Percentiles rank a stretch among this genome's conserved stretches.
phyloP scores from a whole-genome alignment of 2,888 invertebrate genomes.

The Pilophorus perplexus region DNA sequence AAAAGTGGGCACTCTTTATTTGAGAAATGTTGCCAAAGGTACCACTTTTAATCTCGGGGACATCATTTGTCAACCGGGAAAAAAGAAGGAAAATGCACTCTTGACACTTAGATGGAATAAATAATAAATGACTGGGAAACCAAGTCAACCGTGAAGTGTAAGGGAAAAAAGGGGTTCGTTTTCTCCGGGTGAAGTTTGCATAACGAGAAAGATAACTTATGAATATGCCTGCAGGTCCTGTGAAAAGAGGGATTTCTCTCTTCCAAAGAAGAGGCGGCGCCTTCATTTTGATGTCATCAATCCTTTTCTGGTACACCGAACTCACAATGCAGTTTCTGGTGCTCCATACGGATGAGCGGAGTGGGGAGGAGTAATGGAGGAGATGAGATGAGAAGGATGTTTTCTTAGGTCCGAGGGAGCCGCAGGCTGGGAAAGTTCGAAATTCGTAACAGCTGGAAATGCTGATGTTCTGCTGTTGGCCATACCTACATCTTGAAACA shows the following conservation, averaged over 20 bases:
- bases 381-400: too few species aligned
- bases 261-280: background rate
- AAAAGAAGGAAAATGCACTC: slow-evolving; percentile 29
- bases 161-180: background rate
- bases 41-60: slow-evolving; percentile 19
- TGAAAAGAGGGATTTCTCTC: background rate
- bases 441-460: too few species aligned
- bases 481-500: too few species aligned
- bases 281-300: slow-evolving; percentile 32
- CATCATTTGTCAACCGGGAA: slow-evolving; percentile 19
- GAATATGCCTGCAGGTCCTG: slow-evolving; percentile 19
- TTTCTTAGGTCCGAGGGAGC: too few species aligned
- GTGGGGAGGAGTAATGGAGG: too few species aligned
- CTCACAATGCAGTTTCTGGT: slow-evolving; percentile 16
- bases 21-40: background rate
- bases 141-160: slow-evolving; percentile 22
- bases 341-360: too few species aligned
- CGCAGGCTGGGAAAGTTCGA: too few species aligned
- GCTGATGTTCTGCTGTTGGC: too few species aligned
- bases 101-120: slow-evolving; percentile 34
- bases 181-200: background rate
- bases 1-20: too few species aligned
- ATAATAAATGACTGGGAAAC: slow-evolving; percentile 33
- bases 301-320: background rate
- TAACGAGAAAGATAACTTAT: slow-evolving; percentile 34